Base-by-base conservation (phyloP, 2,113 vertebrate species). In the Aspiorhynchus laticeps region DNA sequence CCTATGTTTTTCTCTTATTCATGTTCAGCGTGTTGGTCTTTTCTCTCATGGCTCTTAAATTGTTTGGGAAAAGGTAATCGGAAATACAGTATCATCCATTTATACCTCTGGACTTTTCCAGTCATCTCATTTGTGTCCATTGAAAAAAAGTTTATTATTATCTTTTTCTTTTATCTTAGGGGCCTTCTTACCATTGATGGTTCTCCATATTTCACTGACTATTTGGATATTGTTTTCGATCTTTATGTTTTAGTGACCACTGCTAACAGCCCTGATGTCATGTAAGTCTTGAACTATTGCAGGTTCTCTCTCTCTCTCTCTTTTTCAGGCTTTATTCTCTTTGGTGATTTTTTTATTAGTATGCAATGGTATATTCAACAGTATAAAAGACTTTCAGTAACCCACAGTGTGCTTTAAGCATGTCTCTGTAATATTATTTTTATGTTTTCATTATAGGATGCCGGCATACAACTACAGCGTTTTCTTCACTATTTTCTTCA, bases 201-300 rank as follows among this genome's bases (percentile, higher is more conserved):
- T 33, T 51, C 90, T 0, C 93, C 95, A 0, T 99, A 99, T 91
- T 98, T 99, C 91, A 95, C 91, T 12, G 94, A 96, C 93, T 97
- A 97, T 91, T 90, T 97, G 81, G 96, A 97, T 10, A 96, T 95
- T 8, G 92, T 96, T 0, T 98, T 98, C 89, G 95, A 98, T 7
- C 95, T 99, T 31, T 99, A 99, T 0, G 97, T 98, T 89, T 93
- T 99, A 33, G 97, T 99, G 87, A 98, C 98, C 0, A 96, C 97
- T 0, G 97, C 98, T 0, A 98, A 98, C 94, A 99, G 97, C 85
- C 98, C 98, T 0, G 97, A 99, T 41, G 81, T 98, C 92, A 98
- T 98, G 98, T 99, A 93, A 53, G 96, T 93, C 43, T 51, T 79
- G 5, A 71, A 19, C 21, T 31, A 8, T n/a, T 73, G 15, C 75